Evolutionary conservation across 2,888 invertebrate genomes (phyloP), one percentile per base, ranked within the genome.

Genomic region (Cenopis cana): DNA sequence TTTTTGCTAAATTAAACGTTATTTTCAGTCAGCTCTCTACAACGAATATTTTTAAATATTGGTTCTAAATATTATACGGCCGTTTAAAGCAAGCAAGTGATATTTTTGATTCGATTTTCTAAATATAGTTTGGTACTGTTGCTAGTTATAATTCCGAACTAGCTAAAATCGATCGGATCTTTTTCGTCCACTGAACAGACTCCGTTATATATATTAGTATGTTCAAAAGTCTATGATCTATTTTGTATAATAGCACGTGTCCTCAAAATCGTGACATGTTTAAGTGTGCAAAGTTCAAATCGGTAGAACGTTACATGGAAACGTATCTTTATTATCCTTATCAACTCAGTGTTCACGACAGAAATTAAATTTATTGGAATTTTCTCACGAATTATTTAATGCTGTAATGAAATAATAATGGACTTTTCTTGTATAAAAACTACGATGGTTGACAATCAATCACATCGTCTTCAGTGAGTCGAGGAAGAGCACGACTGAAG

Each of bases 371-470:
- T 29, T 55, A 55, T 29, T 49, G 10, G 18, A 29, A 11, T 24
- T 61, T 10, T 46, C 14, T 24, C 49, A 61, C 49, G 29, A 61
- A 50, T 24, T n/a, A 12, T 61, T 50, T 59, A 24, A 50, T 61
- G 17, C n/a, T 33, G 49, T 9, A 50, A 50, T 61, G 5, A 33
- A 33, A 61, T 61, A 17, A 6, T 61, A 29, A 50, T 33, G 61
- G 12, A n/a, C 3, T 50, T 61, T 49, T 61, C 20, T n/a, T 33
- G 17, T 46, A 61, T 61, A 61, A 20, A 61, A 17, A 29, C 17
- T 6, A 4, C 2, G 18, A 0, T 61, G 46, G 11, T 46, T 1
- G 59, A 38, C 24, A 24, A 41, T 38, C 4, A 41, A 20, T 12
- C 41, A 59, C 41, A 38, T 29, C 18, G 46, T 3, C 29, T 29